These are phyloP conservation scores for Tenualosa thibaudeaui DNA, from an alignment of 2,797 vertebrate species.

Conservation along the genomic window DNA sequence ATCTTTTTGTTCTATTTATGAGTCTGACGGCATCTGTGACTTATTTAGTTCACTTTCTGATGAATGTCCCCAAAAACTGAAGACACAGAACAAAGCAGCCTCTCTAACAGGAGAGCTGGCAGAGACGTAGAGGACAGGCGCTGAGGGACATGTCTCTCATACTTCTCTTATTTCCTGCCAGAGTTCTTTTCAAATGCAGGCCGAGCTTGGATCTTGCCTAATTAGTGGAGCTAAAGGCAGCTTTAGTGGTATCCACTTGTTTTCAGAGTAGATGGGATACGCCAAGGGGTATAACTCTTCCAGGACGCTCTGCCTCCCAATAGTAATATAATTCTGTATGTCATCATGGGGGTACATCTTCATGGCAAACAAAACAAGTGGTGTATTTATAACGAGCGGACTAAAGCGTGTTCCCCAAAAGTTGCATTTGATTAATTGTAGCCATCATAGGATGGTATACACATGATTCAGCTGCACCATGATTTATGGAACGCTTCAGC, in stretches of 20 bases:
- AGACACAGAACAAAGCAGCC: neutral
- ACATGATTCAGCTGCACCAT: neutral
- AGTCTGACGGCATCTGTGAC: neutral
- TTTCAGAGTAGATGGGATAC: neutral
- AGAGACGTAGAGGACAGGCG: neutral
- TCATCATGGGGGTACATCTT: neutral
- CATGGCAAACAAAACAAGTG: neutral
- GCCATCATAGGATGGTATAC: neutral
- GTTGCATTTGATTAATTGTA: neutral
- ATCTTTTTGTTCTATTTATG: constrained; percentile 12
- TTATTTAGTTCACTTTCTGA: constrained; percentile 9
- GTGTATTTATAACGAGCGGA: neutral
- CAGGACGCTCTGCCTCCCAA: neutral
- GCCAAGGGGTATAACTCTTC: neutral
- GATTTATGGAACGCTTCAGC: neutral
- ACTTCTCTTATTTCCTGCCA: neutral
- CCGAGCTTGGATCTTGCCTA: neutral
- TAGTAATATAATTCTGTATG: neutral
- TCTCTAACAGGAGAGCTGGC: neutral
- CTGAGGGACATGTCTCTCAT: neutral
- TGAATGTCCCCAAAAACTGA: neutral
- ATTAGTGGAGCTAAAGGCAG: neutral
- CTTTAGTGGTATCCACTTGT: neutral
- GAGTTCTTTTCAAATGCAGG: neutral
- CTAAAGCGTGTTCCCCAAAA: neutral